Conservation (phyloP, 1,140 invertebrate genomes). For the Phthorimaea operculella region DNA sequence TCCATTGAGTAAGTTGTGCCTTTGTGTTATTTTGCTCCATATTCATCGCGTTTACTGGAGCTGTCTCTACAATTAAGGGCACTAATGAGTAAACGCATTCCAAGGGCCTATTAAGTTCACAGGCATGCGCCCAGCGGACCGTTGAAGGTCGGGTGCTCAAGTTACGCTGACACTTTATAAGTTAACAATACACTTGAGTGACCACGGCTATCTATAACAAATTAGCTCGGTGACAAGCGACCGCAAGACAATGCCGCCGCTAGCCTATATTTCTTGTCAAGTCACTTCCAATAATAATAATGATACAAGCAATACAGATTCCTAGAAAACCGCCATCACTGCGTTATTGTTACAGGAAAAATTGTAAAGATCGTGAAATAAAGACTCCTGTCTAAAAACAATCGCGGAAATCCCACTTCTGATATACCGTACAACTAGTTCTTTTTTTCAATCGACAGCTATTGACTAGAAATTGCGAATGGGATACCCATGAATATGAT, state of each 20-base stretch:
- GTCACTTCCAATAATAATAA: neutral
- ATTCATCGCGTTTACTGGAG: constrained; percentile 1
- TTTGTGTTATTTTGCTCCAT: neutral
- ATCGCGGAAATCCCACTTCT: no score
- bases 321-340: no score
- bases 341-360: no score
- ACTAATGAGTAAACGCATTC: constrained; percentile 15
- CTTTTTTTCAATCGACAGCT: no score
- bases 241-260: constrained; percentile 14
- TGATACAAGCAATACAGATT: no score
- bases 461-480: no score
- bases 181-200: constrained; percentile 10
- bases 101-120: constrained; percentile 29
- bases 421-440: no score
- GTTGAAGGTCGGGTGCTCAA: constrained; percentile 26
- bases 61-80: constrained; percentile 2
- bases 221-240: constrained; percentile 1
- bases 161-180: constrained; percentile 16
- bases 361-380: no score
- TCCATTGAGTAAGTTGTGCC: neutral
- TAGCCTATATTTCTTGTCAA: neutral
- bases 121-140: constrained; percentile 24
- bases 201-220: constrained; percentile 1
- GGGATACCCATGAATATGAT: no score
- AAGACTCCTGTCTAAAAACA: no score